phyloP scores from a whole-genome alignment of 2,113 vertebrate species.

The Atlantisia rogersi region DNA sequence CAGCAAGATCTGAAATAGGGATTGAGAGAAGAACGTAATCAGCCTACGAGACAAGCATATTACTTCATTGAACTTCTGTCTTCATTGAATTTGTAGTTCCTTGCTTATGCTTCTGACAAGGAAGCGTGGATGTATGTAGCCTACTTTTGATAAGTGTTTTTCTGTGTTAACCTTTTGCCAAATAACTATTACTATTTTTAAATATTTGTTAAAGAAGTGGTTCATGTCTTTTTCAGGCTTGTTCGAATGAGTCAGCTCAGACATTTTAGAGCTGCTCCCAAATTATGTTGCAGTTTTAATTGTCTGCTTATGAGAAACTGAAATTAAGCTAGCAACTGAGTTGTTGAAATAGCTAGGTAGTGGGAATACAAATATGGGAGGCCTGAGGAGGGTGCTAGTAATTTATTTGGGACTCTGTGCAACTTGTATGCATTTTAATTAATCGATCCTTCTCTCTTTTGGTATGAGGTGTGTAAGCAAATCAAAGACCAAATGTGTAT shows the following conservation, averaged over 20 bases:
- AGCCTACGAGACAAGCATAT: background rate
- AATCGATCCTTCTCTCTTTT: background rate
- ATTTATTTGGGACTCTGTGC: background rate
- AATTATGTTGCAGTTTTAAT: background rate
- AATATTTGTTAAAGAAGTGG: background rate
- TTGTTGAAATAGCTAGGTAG: background rate
- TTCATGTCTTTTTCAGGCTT: background rate
- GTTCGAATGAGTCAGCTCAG: conserved; percentile 9
- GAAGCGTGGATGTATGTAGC: background rate
- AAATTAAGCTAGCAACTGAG: background rate
- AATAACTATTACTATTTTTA: background rate
- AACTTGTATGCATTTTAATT: background rate
- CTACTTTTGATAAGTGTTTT: background rate
- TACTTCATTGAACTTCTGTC: background rate
- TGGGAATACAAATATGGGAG: background rate
- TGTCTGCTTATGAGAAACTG: background rate
- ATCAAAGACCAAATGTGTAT: background rate
- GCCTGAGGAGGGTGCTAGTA: background rate
- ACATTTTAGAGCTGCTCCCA: background rate
- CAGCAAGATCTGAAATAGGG: background rate
- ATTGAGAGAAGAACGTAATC: background rate
- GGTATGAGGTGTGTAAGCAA: background rate
- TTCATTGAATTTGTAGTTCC: background rate
- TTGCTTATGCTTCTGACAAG: background rate
- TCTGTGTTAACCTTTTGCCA: background rate